Percentiles rank a stretch among this genome's conserved stretches.
Evolutionary conservation across 2,113 vertebrate genomes (phyloP).

Genomic region (Danio rerio): GRCz12tu NC_133191.1:49943501-49944000

Average conservation of each 20-base stretch:
- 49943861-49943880: constrained; percentile 2
- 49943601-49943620: constrained; percentile 36
- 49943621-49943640: constrained; percentile 37
- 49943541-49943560: constrained; percentile 24
- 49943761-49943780: constrained; percentile 28
- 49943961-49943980: constrained; percentile 59
- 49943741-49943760: constrained; percentile 37
- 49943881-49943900: too few species aligned
- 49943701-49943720: constrained; percentile 23
- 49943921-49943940: constrained; percentile 41
- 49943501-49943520: not conserved
- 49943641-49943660: constrained; percentile 19
- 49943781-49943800: constrained; percentile 35
- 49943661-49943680: constrained; percentile 2
- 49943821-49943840: not conserved
- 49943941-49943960: constrained; percentile 40
- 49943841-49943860: not conserved
- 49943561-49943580: constrained; percentile 27
- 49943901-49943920: too few species aligned
- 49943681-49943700: constrained; percentile 25
- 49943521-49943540: constrained; percentile 3
- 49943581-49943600: constrained; percentile 32
- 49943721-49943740: constrained; percentile 29
- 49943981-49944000: constrained; percentile 36
- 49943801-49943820: constrained; percentile 6